Conservation (phyloP, 2,113 vertebrate genomes). For the Petroica traversi region DNA sequence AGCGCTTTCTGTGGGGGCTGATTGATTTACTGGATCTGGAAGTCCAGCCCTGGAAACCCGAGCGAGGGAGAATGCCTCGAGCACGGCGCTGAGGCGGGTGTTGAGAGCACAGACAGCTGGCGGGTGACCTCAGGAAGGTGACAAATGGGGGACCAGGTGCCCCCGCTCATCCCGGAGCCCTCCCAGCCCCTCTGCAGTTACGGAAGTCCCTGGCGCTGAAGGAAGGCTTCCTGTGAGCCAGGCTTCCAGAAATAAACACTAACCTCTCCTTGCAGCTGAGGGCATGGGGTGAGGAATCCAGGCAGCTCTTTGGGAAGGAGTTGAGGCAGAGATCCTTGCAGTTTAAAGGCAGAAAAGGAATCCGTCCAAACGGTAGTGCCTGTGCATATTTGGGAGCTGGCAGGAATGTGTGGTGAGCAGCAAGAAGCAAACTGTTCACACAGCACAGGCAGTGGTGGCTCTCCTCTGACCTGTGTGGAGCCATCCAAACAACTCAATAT, state of each 20-base stretch:
- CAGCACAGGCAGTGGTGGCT: background rate
- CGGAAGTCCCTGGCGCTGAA: slow-evolving; percentile 67
- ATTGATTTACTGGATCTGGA: slow-evolving; percentile 69
- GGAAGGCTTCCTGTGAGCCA: slow-evolving; percentile 77
- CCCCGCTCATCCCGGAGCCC: slow-evolving; percentile 55
- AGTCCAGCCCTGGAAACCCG: slow-evolving; percentile 72
- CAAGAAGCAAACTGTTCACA: background rate
- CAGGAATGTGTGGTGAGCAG: background rate
- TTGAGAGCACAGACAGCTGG: slow-evolving; percentile 87
- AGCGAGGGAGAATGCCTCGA: slow-evolving; percentile 71
- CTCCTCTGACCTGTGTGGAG: background rate
- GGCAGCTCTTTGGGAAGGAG: background rate
- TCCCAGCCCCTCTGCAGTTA: slow-evolving; percentile 8
- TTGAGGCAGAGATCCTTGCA: background rate
- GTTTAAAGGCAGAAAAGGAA: background rate
- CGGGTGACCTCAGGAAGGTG: slow-evolving; percentile 80
- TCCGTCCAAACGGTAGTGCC: rapidly evolving
- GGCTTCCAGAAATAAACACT: slow-evolving; percentile 56
- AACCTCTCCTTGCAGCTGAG: slow-evolving; percentile 19
- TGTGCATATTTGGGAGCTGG: background rate
- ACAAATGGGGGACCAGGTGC: slow-evolving; percentile 85
- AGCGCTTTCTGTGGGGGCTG: slow-evolving; percentile 1
- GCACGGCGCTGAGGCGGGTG: slow-evolving; percentile 71
- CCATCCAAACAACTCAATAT: background rate
- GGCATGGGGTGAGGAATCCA: background rate